Conservation (phyloP, 2,888 invertebrate species). For the Lordiphosa andalusiaca region DNA sequence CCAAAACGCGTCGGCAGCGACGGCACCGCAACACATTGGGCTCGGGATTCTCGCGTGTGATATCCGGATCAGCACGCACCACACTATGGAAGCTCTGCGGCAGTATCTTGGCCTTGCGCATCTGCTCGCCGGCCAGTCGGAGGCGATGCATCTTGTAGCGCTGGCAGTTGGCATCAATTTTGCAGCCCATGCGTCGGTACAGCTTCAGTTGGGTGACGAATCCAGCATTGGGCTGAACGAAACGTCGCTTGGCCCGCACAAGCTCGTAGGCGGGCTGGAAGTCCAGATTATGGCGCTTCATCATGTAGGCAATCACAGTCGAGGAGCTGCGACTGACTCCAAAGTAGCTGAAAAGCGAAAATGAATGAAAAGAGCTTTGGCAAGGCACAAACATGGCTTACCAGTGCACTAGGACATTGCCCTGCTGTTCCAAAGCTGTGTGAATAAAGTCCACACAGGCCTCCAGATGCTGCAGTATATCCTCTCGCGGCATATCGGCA, state of each 20-base stretch:
- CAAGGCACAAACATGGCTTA: slow-evolving; percentile 74
- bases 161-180: slow-evolving; percentile 85
- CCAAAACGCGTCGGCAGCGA: slow-evolving; percentile 90
- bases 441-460: slow-evolving; percentile 89
- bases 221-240: slow-evolving; percentile 90
- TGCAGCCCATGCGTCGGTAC: slow-evolving; percentile 89
- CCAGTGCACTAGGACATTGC: slow-evolving; percentile 93
- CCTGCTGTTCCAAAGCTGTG: slow-evolving; percentile 83
- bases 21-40: slow-evolving; percentile 92
- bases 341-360: slow-evolving; percentile 84
- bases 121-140: slow-evolving; percentile 89
- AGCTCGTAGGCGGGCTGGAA: slow-evolving; percentile 86
- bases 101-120: slow-evolving; percentile 90
- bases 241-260: slow-evolving; percentile 86
- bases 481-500: slow-evolving; percentile 91
- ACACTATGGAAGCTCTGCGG: slow-evolving; percentile 89
- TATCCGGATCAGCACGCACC: slow-evolving; percentile 89
- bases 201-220: slow-evolving; percentile 89
- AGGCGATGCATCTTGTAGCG: slow-evolving; percentile 88
- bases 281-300: slow-evolving; percentile 90
- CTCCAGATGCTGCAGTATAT: slow-evolving; percentile 89
- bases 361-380: not conserved
- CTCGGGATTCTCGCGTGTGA: slow-evolving; percentile 88
- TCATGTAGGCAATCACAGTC: slow-evolving; percentile 91
- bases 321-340: slow-evolving; percentile 95